Conservation (phyloP, 1,140 invertebrate species). For the Caenorhabditis brenneri region DNA sequence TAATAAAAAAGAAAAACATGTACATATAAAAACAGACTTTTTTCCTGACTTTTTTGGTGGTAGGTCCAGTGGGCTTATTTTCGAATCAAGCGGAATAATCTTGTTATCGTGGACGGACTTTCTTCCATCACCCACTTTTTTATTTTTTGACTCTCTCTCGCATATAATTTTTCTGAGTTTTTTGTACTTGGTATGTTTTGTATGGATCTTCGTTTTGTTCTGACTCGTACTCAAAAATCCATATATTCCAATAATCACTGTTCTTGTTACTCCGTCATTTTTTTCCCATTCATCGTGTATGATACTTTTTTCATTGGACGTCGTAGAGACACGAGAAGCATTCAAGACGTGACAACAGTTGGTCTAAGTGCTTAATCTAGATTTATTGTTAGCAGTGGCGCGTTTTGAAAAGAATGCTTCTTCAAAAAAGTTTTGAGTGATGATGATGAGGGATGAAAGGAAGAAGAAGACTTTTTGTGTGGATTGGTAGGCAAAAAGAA, state of each 20-base stretch:
- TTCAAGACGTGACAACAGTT: constrained; percentile 40
- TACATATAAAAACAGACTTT: too few relatives aligned
- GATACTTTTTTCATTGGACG: background rate
- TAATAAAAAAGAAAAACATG: background rate
- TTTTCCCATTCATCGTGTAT: background rate
- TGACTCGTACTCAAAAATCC: background rate
- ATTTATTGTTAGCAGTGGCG: constrained; percentile 38
- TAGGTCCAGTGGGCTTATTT: too few relatives aligned
- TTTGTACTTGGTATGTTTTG: background rate
- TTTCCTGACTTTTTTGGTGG: too few relatives aligned
- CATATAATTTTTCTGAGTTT: background rate
- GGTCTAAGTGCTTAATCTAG: constrained; percentile 40
- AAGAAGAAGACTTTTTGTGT: background rate
- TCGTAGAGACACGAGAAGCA: background rate
- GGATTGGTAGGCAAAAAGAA: background rate
- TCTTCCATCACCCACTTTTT: background rate
- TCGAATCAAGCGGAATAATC: constrained; percentile 16
- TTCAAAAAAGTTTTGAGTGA: constrained; percentile 34
- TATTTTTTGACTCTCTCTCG: too few relatives aligned
- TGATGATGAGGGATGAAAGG: constrained; percentile 38
- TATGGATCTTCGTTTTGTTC: background rate
- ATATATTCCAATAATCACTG: background rate
- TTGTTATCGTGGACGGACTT: background rate
- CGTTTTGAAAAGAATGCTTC: constrained; percentile 31
- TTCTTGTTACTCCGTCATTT: background rate